Conservation (phyloP, 1,140 invertebrate genomes). For the Cotesia glomerata region DNA sequence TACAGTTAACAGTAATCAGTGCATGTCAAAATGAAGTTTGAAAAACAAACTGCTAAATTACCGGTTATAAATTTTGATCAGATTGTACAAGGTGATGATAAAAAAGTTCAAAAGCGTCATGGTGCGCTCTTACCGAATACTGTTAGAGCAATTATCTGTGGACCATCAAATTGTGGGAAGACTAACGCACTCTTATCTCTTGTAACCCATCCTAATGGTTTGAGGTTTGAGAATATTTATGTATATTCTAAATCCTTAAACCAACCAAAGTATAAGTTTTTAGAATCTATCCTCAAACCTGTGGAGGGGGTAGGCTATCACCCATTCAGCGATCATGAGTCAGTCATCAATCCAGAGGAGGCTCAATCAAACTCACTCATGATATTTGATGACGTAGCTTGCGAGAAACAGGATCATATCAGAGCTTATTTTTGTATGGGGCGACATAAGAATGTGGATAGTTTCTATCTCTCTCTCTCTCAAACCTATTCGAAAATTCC, state of each 20-base stretch:
- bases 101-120: neutral
- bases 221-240: constrained; percentile 11
- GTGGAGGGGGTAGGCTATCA: neutral
- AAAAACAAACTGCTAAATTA: too few relatives aligned
- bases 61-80: too few relatives aligned
- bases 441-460: neutral
- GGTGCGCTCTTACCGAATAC: neutral
- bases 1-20: too few relatives aligned
- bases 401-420: constrained; percentile 13
- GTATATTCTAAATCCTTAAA: constrained; percentile 7
- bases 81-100: neutral
- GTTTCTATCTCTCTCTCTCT: constrained; percentile 6
- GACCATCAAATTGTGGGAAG: constrained; percentile 1
- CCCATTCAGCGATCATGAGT: too few relatives aligned
- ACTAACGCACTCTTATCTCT: neutral
- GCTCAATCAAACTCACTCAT: neutral
- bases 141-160: neutral
- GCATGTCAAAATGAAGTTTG: neutral
- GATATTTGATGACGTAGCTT: constrained; percentile 3
- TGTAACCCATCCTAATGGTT: neutral
- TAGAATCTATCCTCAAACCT: neutral
- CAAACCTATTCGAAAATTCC: neutral
- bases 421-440: constrained; percentile 14
- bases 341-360: too few relatives aligned
- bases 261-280: neutral